These are phyloP conservation scores for Himalopsyche tibetana DNA, from an alignment of 2,888 invertebrate species.

Conservation along the genomic window DNA sequence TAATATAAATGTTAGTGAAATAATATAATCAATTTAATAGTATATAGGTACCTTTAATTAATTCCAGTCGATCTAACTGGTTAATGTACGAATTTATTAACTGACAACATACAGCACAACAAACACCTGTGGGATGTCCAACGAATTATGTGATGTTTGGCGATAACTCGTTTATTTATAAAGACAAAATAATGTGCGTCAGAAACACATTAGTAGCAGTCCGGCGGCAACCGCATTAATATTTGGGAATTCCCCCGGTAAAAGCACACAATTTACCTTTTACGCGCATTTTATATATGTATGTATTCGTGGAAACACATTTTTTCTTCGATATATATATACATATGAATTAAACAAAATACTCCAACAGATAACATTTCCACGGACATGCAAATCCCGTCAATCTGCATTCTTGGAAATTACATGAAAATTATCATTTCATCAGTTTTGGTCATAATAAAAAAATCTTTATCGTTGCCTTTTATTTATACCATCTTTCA, in stretches of 20 bases:
- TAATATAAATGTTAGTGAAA: too few relatives aligned
- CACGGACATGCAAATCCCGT: neutral
- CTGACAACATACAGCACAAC: neutral
- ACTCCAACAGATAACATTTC: neutral
- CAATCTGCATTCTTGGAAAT: neutral
- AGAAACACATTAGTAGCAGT: neutral
- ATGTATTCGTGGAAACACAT: neutral
- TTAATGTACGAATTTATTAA: too few relatives aligned
- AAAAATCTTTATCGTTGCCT: too few relatives aligned
- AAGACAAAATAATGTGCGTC: conserved; percentile 3
- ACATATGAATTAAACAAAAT: neutral
- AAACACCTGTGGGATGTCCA: neutral
- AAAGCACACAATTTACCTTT: neutral
- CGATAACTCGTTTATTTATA: neutral
- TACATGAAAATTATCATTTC: neutral
- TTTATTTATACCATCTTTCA: too few relatives aligned
- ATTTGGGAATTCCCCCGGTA: neutral
- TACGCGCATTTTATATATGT: neutral
- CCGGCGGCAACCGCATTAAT: neutral
- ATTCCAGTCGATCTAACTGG: too few relatives aligned
- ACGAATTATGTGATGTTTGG: neutral
- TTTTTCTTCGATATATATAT: neutral
- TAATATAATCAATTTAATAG: too few relatives aligned
- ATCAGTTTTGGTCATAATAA: neutral
- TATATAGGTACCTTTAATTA: too few relatives aligned